Base-by-base conservation (phyloP, 2,113 vertebrate genomes). In the Taurulus bubalis region DNA sequence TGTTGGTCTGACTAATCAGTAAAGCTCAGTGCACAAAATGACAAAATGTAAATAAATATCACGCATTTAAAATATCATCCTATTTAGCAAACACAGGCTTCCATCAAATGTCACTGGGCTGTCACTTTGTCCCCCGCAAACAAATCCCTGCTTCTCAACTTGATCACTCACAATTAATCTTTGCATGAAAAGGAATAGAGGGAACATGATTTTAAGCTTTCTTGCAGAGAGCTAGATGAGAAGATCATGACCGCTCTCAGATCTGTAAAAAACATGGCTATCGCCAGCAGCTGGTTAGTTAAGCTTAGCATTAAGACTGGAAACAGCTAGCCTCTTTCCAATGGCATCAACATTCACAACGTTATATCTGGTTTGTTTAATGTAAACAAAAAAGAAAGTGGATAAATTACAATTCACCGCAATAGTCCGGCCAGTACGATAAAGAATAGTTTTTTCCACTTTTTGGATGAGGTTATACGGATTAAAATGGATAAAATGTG, bases 21-120 rank as follows among this genome's bases (percentile, higher is more conserved):
- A 63, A 80, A 84, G 80, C 74, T 87, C 88, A 91, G 85, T 89
- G 85, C 75, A 86, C 74, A 88, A 34, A 12, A 22, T 59, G 65
- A 58, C 24, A 80, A 70, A 67, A 66, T 32, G 6, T 6, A 83
- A 88, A 91, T 87, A 92, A 86, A 92, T 87, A 87, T 34, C 24
- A 77, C 38, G 68, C 15, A 38, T 10, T 11, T 53, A 71, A n/a
- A 77, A 56, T 53, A 71, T 32, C 67, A 71, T 59, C n/a, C 4
- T 36, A 26, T 51, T 62, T 16, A 63, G 45, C 2, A 15, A 71
- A 62, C 14, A 51, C 5, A 65, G 12, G 51, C 32, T 28, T 73
- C 20, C 42, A 79, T 71, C 5, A n/a, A 66, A 73, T 42, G 20
- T 77, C 40, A 70, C 51, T 26, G 42, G 51, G 59, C 32, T 45